These are phyloP conservation scores for Platerodrilus igneus DNA, from an alignment of 2,888 invertebrate genomes.

Conservation along the genomic window DNA sequence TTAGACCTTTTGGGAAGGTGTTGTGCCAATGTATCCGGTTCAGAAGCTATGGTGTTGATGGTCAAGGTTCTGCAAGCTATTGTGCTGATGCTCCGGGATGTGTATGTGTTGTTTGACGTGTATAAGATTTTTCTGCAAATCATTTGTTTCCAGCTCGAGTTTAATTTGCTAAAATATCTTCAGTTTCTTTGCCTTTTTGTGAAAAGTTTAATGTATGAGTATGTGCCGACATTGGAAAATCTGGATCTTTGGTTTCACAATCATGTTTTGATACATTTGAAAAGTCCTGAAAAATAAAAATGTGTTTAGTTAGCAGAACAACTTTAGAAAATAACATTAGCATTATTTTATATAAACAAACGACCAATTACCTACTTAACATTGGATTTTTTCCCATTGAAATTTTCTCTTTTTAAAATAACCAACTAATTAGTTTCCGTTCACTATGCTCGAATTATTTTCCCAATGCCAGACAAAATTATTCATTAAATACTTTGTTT, in stretches of 20 bases:
- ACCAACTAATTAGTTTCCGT: no score
- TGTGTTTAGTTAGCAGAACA: not conserved
- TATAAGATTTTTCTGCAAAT: no score
- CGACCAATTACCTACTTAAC: no score
- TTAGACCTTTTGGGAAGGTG: not conserved
- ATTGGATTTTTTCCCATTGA: no score
- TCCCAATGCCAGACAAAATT: no score
- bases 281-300: constrained; percentile 1
- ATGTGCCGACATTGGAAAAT: not conserved
- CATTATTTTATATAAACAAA: no score
- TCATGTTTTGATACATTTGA: not conserved
- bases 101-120: not conserved
- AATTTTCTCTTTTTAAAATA: no score
- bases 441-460: no score
- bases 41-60: constrained; percentile 1
- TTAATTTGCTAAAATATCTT: constrained; percentile 1
- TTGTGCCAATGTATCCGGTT: not conserved
- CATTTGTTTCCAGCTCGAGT: constrained; percentile 2
- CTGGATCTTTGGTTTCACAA: constrained; percentile 1
- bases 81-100: no score
- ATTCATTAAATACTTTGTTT: no score
- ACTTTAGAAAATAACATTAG: not conserved
- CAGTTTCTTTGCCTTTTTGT: not conserved
- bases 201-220: constrained; percentile 1
- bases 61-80: no score